Percentiles rank a stretch among this genome's conserved stretches.
Conservation (phyloP, 2,888 invertebrate species). For the Aromia moschata region DNA sequence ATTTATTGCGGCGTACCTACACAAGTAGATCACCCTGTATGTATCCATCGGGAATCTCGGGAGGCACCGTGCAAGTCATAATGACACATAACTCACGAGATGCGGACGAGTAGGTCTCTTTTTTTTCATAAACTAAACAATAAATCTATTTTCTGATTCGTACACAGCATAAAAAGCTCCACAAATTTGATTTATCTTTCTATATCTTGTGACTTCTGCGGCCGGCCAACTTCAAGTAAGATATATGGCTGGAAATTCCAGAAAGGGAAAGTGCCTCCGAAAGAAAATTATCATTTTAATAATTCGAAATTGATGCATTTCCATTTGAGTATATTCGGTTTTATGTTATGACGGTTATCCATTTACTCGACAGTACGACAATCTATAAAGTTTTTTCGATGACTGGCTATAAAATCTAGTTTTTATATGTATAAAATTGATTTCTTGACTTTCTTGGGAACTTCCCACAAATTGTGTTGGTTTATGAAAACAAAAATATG, state of each 20-base stretch:
- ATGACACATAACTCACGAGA: constrained; percentile 14
- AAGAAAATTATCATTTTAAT: constrained; percentile 19
- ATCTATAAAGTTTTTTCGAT: too few relatives aligned
- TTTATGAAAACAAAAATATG: too few relatives aligned
- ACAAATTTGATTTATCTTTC: constrained; percentile 39
- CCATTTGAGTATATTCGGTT: background rate
- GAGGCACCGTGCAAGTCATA: constrained; percentile 3
- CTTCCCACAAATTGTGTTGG: too few relatives aligned
- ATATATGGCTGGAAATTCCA: constrained; percentile 29
- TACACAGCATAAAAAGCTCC: constrained; percentile 34
- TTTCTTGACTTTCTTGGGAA: too few relatives aligned
- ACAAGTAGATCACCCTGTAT: too few relatives aligned
- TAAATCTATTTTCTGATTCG: constrained; percentile 37
- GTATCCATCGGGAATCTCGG: too few relatives aligned
- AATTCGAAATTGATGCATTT: constrained; percentile 11
- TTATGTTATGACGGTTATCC: too few relatives aligned
- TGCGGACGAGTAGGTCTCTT: constrained; percentile 10
- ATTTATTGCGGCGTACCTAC: too few relatives aligned
- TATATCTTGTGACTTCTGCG: constrained; percentile 34
- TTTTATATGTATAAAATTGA: too few relatives aligned
- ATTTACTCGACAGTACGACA: too few relatives aligned
- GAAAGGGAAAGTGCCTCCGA: constrained; percentile 19
- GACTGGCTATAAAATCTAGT: too few relatives aligned
- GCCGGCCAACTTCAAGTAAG: constrained; percentile 32
- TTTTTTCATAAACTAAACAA: constrained; percentile 33